Evolutionary conservation across 2,888 invertebrate genomes (phyloP), one percentile per base, ranked within the genome.

Genomic region (Drosophila subquinaria): DNA sequence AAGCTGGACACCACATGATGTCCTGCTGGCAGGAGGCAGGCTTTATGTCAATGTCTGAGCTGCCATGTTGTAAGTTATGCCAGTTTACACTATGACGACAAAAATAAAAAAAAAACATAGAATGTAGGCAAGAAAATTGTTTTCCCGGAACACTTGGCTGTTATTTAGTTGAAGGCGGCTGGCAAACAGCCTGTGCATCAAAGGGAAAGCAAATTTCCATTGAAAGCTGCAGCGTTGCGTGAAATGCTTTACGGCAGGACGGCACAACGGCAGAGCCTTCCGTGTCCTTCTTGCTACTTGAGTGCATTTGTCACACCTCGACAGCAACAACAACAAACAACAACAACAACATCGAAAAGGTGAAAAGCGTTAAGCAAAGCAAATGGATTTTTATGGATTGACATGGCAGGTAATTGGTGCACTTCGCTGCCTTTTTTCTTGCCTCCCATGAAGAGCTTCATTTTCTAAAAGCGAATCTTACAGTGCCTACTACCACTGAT

Each of bases 171-270:
- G 67, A 23, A 69, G 63, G 73, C 64, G 50, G 55, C 35, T 10
- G 13, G 40, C 30, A 30, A 17, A 47, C 30, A 23, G 50, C 17
- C 15, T 43, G 36, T 45, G 78, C 74, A 70, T 85, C 88, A 85
- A 82, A 81, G 81, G 70, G 59, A 81, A 81, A 76, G 85, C 85
- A 83, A 88, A 88, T 89, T 78, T 82, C 76, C 76, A 88, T 88
- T 89, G 87, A 88, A 88, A 88, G 88, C 79, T 88, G 88, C 86
- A 89, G 79, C 86, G 88, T 88, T 88, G 86, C 89, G 89, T 88
- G 84, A 88, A 88, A 89, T 86, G 81, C 86, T 88, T 87, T 85
- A 89, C 85, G 81, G 71, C 66, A 52, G 52, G 38, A 50, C 85
- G 81, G 71, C 66, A 52, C 50, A 42, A 50, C 43, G 35, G 27